Evolutionary conservation across 2,797 vertebrate genomes (phyloP), one percentile per base, ranked within the genome.

Genomic region (Pipistrellus nathusii): DNA sequence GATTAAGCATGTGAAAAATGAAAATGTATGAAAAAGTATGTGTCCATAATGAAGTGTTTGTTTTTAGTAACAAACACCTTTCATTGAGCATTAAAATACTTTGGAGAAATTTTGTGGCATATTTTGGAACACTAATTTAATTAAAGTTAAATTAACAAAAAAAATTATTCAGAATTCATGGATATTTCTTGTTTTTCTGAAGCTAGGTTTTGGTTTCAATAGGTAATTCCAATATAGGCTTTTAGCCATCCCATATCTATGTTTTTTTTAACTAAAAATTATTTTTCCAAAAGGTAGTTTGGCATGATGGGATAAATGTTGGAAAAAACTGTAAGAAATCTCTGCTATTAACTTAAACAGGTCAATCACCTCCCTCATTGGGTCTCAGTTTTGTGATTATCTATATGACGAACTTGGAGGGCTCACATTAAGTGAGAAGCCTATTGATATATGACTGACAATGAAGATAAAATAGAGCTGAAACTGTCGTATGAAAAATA

Each of bases 391-490:
- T 94, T 91, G 59, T 84, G 17, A 80, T 88, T 72, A 88, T 90
- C 73, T 80, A 1, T 69, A 25, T 69, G 32, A 66, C 32, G 25
- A 83, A 73, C 51, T 89, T 17, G 6, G 57, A 89, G 35, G 21
- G 69, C 66, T n/a, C 38, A 48, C 10, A 44, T 91, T 53, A 35
- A 20, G 20, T n/a, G 5, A 62, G 77, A 95, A 82, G 27, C 80
- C 66, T 94, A 38, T 57, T 64, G 41, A 25, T 90, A 8, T 18
- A 55, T 81, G 55, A 81, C 55, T 88, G 77, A n/a, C 44, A 90
- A 95, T 85, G 25, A 94, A 76, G 13, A 80, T 91, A 94, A 95
- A 96, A 94, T 85, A 90, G 83, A 88, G 32, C 62, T 96, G 82
- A 69, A 93, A 93, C 10, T 77, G 4, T 78, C 91, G 57, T 21